These are phyloP conservation scores for Iselma pallidipennis DNA, from an alignment of 2,888 invertebrate genomes.

Conservation along the genomic window DNA sequence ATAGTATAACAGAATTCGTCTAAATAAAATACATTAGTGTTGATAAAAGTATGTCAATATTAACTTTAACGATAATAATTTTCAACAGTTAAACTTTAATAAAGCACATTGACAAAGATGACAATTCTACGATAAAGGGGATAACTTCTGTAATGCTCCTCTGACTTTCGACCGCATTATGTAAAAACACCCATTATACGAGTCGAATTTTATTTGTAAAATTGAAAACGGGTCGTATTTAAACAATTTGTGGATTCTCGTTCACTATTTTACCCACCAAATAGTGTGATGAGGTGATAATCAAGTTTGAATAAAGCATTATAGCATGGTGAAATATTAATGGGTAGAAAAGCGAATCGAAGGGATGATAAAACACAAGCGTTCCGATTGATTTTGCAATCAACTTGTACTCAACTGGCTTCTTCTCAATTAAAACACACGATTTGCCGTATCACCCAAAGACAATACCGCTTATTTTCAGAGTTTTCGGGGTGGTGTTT, in stretches of 20 bases:
- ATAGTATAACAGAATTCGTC: no score
- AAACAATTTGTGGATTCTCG: neutral
- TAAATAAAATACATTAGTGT: neutral
- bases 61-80: no score
- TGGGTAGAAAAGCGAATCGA: constrained; percentile 11
- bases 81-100: no score
- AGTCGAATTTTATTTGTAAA: neutral
- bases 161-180: no score
- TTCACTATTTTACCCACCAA: neutral
- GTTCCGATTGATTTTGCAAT: constrained; percentile 47
- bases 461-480: neutral
- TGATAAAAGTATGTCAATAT: neutral
- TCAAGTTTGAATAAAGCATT: neutral
- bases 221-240: neutral
- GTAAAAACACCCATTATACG: no score
- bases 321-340: constrained; percentile 5
- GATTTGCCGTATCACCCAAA: neutral
- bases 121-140: neutral
- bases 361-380: constrained; percentile 31
- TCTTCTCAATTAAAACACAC: constrained; percentile 21
- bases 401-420: constrained; percentile 16
- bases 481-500: no score
- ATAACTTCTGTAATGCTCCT: no score
- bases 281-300: neutral
- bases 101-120: neutral